Evolutionary conservation across 2,888 invertebrate species (phyloP).

Genomic region (Chymomyza fuscimana): DNA sequence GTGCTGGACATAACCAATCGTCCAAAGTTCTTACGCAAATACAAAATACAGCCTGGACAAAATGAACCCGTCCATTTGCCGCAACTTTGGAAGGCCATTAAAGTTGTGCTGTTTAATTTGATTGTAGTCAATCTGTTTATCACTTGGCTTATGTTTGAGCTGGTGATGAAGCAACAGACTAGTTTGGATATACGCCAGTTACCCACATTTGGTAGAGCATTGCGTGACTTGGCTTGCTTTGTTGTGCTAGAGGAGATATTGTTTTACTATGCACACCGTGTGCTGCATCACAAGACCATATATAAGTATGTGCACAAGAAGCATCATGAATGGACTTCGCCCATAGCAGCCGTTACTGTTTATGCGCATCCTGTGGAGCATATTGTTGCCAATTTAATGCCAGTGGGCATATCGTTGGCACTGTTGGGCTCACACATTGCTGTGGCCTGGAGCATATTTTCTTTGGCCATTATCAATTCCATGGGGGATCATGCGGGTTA

Average conservation of each 20-base stretch:
- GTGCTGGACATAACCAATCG: conserved; percentile 86
- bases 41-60: conserved; percentile 89
- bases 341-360: conserved; percentile 87
- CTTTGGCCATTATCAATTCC: conserved; percentile 86
- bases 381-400: conserved; percentile 87
- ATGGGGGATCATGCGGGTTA: conserved; percentile 91
- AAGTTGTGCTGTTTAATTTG: conserved; percentile 86
- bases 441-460: conserved; percentile 88
- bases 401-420: conserved; percentile 85
- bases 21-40: conserved; percentile 85
- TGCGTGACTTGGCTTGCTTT: conserved; percentile 85
- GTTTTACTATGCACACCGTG: conserved; percentile 91
- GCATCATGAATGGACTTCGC: conserved; percentile 93
- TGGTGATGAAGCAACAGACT: conserved; percentile 49
- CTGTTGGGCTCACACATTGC: conserved; percentile 86
- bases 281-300: conserved; percentile 86
- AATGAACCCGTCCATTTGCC: conserved; percentile 86
- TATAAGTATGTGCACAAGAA: conserved; percentile 91
- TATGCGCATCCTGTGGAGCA: conserved; percentile 90
- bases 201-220: conserved; percentile 86
- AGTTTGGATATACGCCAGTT: conserved; percentile 82
- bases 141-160: conserved; percentile 70
- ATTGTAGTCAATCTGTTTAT: conserved; percentile 84
- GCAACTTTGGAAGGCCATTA: conserved; percentile 83
- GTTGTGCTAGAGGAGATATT: conserved; percentile 87